Evolutionary conservation across 2,888 invertebrate species (phyloP).

Genomic region (Coenonympha glycerion): DNA sequence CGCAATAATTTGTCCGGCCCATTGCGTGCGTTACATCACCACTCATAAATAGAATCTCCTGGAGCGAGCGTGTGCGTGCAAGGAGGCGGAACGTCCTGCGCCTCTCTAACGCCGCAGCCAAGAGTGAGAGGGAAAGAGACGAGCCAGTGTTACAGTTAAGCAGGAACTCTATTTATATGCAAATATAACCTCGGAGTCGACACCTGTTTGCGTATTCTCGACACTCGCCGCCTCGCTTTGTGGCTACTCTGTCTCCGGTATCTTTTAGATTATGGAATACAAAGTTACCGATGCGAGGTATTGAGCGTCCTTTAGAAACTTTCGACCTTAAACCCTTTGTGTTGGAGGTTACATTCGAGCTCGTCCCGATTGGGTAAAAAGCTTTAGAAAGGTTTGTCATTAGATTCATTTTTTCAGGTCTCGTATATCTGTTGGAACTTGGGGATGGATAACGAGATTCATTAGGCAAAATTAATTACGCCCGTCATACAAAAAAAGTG

Average conservation of each 20-base stretch:
- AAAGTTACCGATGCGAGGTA: slow-evolving; percentile 36
- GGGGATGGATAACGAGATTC: slow-evolving; percentile 8
- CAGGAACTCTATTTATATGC: slow-evolving; percentile 77
- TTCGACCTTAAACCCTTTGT: slow-evolving; percentile 31
- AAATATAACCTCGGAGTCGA: slow-evolving; percentile 74
- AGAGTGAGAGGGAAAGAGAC: slow-evolving; percentile 64
- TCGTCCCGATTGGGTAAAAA: background rate
- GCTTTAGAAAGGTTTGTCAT: background rate
- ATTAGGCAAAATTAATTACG: slow-evolving; percentile 11
- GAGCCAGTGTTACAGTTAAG: slow-evolving; percentile 72
- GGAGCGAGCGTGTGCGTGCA: slow-evolving; percentile 61
- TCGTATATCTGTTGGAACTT: slow-evolving; percentile 10
- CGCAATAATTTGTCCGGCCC: slow-evolving; percentile 47
- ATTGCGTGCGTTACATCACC: slow-evolving; percentile 63
- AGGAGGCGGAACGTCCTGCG: slow-evolving; percentile 58
- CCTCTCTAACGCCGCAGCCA: slow-evolving; percentile 54
- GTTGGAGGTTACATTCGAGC: slow-evolving; percentile 16
- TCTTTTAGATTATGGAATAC: slow-evolving; percentile 57
- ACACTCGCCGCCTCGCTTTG: slow-evolving; percentile 61
- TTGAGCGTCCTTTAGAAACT: slow-evolving; percentile 27
- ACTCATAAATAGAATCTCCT: slow-evolving; percentile 71
- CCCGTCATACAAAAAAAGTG: background rate
- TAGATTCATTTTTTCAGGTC: slow-evolving; percentile 1
- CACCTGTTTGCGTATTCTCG: slow-evolving; percentile 76
- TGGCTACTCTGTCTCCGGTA: slow-evolving; percentile 64